Conservation (phyloP, 2,113 vertebrate genomes). For the Corapipo altera region DNA sequence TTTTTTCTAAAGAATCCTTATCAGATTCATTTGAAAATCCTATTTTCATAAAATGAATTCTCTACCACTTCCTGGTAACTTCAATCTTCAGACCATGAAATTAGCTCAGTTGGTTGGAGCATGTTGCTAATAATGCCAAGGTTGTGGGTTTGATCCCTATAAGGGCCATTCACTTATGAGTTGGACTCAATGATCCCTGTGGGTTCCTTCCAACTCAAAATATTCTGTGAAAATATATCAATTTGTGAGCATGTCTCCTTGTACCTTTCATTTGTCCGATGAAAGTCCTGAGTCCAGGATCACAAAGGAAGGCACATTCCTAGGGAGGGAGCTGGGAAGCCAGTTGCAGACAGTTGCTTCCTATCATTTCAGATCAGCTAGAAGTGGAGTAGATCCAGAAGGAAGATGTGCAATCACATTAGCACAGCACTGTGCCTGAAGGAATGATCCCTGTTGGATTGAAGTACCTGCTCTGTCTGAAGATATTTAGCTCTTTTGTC, state of each 20-base stretch:
- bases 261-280: accelerated
- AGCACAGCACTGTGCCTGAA: not conserved
- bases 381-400: not conserved
- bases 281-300: not conserved
- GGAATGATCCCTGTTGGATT: not conserved
- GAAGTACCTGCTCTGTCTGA: not conserved
- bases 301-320: not conserved
- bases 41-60: not conserved
- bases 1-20: not conserved
- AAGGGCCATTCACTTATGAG: not conserved
- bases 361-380: not conserved
- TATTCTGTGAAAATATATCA: not conserved
- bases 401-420: not conserved
- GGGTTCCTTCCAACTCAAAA: not conserved
- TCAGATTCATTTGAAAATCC: not conserved
- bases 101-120: not conserved
- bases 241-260: not conserved
- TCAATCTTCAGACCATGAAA: not conserved
- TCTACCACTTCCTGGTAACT: not conserved
- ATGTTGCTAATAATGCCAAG: not conserved
- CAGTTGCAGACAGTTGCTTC: not conserved
- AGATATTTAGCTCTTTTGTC: not conserved
- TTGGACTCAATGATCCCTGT: not conserved
- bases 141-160: not conserved
- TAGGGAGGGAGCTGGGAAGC: not conserved